Base-by-base conservation (phyloP, 2,113 vertebrate genomes). In the Edolisoma coerulescens region DNA sequence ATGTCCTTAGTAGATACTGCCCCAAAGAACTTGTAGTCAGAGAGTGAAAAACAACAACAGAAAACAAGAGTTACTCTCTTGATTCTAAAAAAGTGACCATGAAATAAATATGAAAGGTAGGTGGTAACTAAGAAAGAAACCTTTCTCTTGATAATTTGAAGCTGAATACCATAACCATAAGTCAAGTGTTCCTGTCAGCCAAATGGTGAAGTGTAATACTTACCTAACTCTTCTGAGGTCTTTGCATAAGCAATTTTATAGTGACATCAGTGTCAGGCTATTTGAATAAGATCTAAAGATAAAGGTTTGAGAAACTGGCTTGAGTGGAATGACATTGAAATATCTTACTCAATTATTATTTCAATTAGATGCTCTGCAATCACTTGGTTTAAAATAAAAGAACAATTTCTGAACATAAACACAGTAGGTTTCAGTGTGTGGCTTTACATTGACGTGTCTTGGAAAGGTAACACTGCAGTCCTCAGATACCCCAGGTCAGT, bases 221-320 rank as follows among this genome's bases (percentile, higher is more conserved):
- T 96, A 61, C 93, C 87, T 79, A 94, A 97, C 56, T 89, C 86
- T 93, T 78, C 91, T 56, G 68, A 90, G 83, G 84, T 93, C 83
- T 95, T 94, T 87, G 64, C 89, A 95, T 77, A 95, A 71, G 70
- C 93, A 87, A 91, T 92, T 92, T 87, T 74, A 41, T 71, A 87
- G 69, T 96, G 96, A 96, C 94, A 96, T 96, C 87, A 95, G 93
- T 92, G 84, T 74, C 60, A 87, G 76, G 52, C 77, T 95, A 60
- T 91, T 94, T 76, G 65, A 87, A 64, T 84, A 84, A 89, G 93
- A 95, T 97, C 61, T 84, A 68, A 87, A 95, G 95, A 96, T 97
- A 96, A 64, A 93, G 18, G n/a, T 82, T 57, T 93, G 77, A 89
- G 81, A 93, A 96, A 94, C 94, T 93, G 94, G 84, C 87, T 93